Percentiles rank a stretch among this genome's conserved stretches.
These are phyloP conservation scores for Larimichthys crocea DNA, from an alignment of 2,113 vertebrate genomes.

Conservation along the genomic window DNA sequence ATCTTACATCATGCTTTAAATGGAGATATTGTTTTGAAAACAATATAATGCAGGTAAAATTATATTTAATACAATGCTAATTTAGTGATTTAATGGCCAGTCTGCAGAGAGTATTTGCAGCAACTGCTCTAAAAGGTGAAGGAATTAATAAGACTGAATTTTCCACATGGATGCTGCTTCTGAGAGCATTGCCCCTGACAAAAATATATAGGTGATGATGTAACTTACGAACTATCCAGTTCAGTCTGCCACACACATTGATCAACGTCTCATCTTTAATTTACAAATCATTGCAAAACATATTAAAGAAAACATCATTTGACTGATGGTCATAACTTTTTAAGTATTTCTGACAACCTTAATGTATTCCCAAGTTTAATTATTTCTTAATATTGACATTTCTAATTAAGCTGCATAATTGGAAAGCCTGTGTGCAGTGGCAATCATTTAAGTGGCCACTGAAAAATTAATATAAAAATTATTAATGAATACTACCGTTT, in stretches of 20 bases:
- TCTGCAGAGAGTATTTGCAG: neutral
- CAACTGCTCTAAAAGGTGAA: neutral
- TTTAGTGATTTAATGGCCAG: neutral
- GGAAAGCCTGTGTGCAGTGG: conserved; percentile 80
- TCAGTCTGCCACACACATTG: conserved; percentile 44
- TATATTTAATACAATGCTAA: no score
- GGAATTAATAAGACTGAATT: neutral
- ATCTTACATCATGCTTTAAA: neutral
- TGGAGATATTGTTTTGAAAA: neutral
- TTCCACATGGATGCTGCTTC: neutral
- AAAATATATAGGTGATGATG: neutral
- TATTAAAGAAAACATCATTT: conserved; percentile 66
- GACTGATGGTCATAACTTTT: conserved; percentile 75
- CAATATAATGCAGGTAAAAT: neutral
- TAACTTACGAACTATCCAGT: conserved; percentile 25
- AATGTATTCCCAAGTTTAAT: conserved; percentile 83
- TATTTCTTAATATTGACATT: conserved; percentile 88
- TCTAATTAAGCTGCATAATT: conserved; percentile 87
- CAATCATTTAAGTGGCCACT: conserved; percentile 79
- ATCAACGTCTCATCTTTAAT: conserved; percentile 64
- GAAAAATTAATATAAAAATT: conserved; percentile 86
- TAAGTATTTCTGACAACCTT: conserved; percentile 78
- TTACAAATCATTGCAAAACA: conserved; percentile 65
- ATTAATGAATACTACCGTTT: conserved; percentile 85
- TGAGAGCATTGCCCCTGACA: neutral